phyloP scores from a whole-genome alignment of 2,113 vertebrate species.

The Perccottus glenii region DNA sequence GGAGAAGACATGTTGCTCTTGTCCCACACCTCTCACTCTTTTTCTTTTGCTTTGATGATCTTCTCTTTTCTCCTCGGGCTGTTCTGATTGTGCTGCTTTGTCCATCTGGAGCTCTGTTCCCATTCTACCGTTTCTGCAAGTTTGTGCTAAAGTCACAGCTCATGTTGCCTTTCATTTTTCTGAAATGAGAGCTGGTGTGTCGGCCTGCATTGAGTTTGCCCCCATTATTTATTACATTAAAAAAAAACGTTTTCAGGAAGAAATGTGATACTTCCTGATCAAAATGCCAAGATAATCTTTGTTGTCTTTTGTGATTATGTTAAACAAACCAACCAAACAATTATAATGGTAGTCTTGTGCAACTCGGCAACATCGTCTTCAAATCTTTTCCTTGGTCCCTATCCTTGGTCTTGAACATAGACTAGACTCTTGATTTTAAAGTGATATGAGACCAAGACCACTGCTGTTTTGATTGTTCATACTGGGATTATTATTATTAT shows the following conservation, averaged over 20 bases:
- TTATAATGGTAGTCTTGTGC: neutral
- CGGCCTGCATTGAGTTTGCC: conserved; percentile 17
- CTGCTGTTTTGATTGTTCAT: too few species aligned
- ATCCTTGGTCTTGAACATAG: too few species aligned
- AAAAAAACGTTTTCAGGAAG: conserved; percentile 10
- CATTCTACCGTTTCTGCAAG: conserved; percentile 20
- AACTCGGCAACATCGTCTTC: neutral
- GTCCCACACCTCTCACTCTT: conserved; percentile 45
- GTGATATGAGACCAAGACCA: too few species aligned
- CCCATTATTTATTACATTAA: conserved; percentile 26
- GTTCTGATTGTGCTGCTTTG: conserved; percentile 46
- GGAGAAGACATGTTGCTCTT: conserved; percentile 43
- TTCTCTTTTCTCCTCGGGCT: conserved; percentile 38
- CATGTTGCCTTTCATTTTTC: conserved; percentile 40
- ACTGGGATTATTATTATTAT: too few species aligned
- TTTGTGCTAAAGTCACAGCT: conserved; percentile 31
- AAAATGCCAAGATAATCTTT: conserved; percentile 3
- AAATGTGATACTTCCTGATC: conserved; percentile 21
- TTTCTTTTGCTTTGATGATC: conserved; percentile 59
- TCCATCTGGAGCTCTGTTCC: conserved; percentile 49
- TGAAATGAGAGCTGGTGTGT: conserved; percentile 20
- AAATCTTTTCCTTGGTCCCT: too few species aligned
- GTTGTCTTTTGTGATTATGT: neutral
- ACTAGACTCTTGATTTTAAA: too few species aligned
- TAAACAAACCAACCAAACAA: neutral